These are phyloP conservation scores for Nephrotoma appendiculata DNA, from an alignment of 2,888 invertebrate genomes.

Conservation along the genomic window DNA sequence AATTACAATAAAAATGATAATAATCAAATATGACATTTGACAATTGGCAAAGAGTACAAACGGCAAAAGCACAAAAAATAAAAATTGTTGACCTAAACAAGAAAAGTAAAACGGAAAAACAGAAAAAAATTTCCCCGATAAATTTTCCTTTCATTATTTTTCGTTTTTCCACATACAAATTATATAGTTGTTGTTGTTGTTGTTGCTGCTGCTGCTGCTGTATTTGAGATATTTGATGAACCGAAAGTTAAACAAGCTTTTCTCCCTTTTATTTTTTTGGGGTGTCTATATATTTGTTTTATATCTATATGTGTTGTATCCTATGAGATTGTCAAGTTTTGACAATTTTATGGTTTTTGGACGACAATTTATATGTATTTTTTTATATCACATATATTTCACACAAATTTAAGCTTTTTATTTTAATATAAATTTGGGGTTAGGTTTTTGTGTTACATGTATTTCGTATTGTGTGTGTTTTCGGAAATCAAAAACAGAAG, in stretches of 20 bases:
- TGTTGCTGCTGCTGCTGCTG: not conserved
- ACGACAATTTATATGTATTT: not conserved
- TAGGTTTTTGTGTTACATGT: not conserved
- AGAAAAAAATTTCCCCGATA: not conserved
- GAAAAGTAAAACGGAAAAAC: not conserved
- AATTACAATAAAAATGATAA: not conserved
- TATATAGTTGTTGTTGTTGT: not conserved
- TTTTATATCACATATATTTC: not conserved
- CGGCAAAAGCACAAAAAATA: not conserved
- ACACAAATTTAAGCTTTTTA: not conserved
- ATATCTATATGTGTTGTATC: not conserved
- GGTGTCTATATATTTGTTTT: not conserved
- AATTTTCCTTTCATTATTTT: not conserved
- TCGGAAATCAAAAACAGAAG: not conserved
- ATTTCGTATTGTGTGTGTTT: not conserved
- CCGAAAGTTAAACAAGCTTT: not conserved
- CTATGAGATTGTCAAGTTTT: not conserved
- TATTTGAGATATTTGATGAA: not conserved
- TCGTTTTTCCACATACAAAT: not conserved
- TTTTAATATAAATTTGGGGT: not conserved
- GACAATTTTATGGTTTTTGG: not conserved
- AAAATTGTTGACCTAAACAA: not conserved
- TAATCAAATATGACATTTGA: not conserved
- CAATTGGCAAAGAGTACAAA: not conserved
- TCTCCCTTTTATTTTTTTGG: not conserved